Base-by-base conservation (phyloP, 1,140 invertebrate genomes). In the Pomacea maculata region DNA sequence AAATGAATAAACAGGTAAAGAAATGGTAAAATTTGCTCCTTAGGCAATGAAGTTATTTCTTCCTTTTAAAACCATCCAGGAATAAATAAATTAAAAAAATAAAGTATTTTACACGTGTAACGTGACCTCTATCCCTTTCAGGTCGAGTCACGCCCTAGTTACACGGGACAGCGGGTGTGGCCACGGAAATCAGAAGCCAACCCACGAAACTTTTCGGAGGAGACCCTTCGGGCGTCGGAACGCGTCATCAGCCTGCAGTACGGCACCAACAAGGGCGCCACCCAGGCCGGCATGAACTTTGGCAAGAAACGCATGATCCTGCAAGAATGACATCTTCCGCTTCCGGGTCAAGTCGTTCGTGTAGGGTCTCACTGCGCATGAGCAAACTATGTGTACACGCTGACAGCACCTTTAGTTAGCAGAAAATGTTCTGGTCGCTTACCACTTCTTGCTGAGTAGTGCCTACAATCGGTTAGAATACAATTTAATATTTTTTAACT, bases 141-240 rank as follows among this genome's bases (percentile, higher is more conserved):
- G 95, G 95, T 95, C 12, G 96, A 97, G 92, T 95, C 94, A 87
- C 96, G 97, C 88, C 94, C 96, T 0, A 96, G 96, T 92, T 98
- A 94, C 94, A 93, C 93, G 67, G 96, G 96, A 84, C 96, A 96
- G 29, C 95, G 92, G 83, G 92, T 88, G 61, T 90, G 90, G 83
- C 91, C 91, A 0, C 89, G 88, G 75, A 89, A 89, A 81, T 95
- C 96, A 15, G 96, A 97, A 54, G 84, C 77, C 29, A 89, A 90
- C 82, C 82, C 84, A 61, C 80, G 97, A 82, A 83, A 90, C 19
- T 93, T 92, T 79, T 94, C 95, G 15, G 96, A 98, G 61, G 97
- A 98, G 91, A 96, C 97, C 89, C 92, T 98, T 71, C 94, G 95
- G 82, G 96, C 97, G 29, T 96, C 97, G 2, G 95, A 98, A 86